phyloP scores from a whole-genome alignment of 2,113 vertebrate genomes.

The Marmota monax region DNA sequence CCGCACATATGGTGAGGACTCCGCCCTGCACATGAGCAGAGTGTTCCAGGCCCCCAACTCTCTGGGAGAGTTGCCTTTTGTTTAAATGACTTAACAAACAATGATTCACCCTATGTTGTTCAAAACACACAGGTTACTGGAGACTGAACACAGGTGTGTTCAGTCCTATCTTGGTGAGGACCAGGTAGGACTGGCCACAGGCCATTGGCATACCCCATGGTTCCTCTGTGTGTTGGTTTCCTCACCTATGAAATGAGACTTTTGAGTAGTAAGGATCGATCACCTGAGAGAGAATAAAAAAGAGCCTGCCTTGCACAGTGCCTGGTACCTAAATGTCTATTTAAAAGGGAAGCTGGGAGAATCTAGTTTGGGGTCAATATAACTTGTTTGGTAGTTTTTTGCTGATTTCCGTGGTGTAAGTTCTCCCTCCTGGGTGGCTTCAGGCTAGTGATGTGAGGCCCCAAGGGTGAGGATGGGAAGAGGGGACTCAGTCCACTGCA shows the following conservation, averaged over 20 bases:
- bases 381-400: not conserved
- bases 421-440: not conserved
- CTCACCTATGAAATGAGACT: not conserved
- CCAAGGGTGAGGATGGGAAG: not conserved
- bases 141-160: not conserved
- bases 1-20: slow-evolving; percentile 57
- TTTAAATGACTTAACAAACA: not conserved
- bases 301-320: not conserved
- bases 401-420: not conserved
- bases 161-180: not conserved
- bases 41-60: not conserved
- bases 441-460: too few relatives aligned
- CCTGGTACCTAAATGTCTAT: not conserved
- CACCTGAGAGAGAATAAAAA: not conserved
- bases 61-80: not conserved
- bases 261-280: not conserved
- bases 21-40: not conserved
- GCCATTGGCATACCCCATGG: not conserved
- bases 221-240: not conserved
- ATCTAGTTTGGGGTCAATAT: not conserved
- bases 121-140: not conserved
- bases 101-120: not conserved
- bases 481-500: accelerated
- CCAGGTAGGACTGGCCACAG: not conserved
- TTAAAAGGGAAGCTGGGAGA: not conserved